Evolutionary conservation across 1,140 invertebrate genomes (phyloP).

Genomic region (Dryas iulia): DNA sequence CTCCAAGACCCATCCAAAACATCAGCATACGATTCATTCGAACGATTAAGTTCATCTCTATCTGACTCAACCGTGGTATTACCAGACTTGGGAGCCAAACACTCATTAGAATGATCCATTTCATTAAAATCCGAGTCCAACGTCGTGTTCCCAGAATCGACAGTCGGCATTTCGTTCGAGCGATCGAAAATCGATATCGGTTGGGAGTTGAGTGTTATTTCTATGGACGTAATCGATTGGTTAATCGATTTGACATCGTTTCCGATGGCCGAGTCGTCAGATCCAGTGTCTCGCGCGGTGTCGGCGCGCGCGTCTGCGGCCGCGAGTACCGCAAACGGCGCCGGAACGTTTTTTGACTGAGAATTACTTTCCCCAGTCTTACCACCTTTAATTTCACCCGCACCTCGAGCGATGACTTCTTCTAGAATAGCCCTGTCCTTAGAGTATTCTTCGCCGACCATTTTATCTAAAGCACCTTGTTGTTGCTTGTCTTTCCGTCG

Average conservation of each 20-base stretch:
- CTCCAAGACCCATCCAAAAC: constrained; percentile 60
- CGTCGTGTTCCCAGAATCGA: constrained; percentile 44
- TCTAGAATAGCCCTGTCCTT: constrained; percentile 54
- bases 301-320: constrained; percentile 66
- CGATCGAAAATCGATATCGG: constrained; percentile 20
- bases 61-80: constrained; percentile 62
- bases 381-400: constrained; percentile 35
- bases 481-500: constrained; percentile 34
- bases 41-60: constrained; percentile 64
- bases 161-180: constrained; percentile 37
- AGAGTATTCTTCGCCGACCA: constrained; percentile 50
- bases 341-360: constrained; percentile 74
- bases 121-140: constrained; percentile 45
- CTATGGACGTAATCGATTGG: constrained; percentile 1
- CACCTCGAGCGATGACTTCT: constrained; percentile 59
- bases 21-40: constrained; percentile 75
- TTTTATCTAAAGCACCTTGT: constrained; percentile 53
- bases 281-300: constrained; percentile 48
- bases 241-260: not conserved
- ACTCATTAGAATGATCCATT: constrained; percentile 67
- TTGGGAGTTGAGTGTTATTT: not conserved
- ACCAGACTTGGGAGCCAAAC: constrained; percentile 51
- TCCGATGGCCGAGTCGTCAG: constrained; percentile 29
- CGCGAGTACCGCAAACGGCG: constrained; percentile 72
- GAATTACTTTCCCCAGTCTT: constrained; percentile 1